Evolutionary conservation across 2,797 vertebrate species (phyloP).

Genomic region (Delichon dasypus): DNA sequence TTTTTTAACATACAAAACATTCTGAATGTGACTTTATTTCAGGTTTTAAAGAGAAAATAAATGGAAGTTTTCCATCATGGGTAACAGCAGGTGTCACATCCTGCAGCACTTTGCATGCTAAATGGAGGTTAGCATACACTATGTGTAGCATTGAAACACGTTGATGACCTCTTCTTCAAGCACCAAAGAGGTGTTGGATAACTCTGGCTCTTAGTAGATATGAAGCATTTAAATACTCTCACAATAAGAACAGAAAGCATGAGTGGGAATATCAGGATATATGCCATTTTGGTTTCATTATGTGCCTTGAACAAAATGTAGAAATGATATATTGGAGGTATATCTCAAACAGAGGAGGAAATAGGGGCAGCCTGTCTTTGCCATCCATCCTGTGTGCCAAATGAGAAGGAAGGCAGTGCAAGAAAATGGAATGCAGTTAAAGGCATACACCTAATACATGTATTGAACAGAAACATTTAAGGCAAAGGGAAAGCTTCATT

Average conservation of each 20-base stretch:
- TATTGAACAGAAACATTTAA: background rate
- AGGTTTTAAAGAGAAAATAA: background rate
- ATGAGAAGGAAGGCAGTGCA: background rate
- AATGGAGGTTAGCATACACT: background rate
- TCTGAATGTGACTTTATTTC: background rate
- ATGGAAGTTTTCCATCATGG: background rate
- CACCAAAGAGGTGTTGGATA: background rate
- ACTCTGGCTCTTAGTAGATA: background rate
- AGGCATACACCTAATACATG: background rate
- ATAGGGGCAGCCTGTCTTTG: background rate
- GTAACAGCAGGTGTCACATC: background rate
- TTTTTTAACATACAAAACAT: background rate
- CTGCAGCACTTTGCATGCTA: background rate
- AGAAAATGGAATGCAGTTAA: background rate
- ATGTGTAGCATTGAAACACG: background rate
- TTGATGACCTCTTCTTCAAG: background rate
- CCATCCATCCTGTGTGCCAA: background rate
- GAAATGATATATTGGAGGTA: background rate
- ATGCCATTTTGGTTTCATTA: background rate
- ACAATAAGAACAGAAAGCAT: background rate
- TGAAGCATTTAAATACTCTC: background rate
- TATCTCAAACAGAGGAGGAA: background rate
- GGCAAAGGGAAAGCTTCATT: background rate
- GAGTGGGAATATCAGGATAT: background rate
- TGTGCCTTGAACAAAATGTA: background rate